Base-by-base conservation (phyloP, 2,888 invertebrate genomes). In the Vanessa cardui region DNA sequence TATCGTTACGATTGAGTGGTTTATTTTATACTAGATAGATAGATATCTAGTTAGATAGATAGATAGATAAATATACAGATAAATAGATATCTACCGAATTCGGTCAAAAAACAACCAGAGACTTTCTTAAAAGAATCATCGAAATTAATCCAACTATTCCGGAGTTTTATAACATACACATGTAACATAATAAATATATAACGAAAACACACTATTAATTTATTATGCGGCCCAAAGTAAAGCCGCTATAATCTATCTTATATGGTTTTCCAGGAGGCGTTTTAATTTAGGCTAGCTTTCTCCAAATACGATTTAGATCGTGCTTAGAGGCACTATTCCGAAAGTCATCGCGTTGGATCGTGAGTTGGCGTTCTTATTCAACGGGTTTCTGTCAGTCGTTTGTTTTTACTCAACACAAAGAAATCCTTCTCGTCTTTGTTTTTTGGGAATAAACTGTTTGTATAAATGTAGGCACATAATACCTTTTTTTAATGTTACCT, bases 211-310 rank as follows among this genome's bases (percentile, higher is more conserved):
- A 16, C 52, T 31, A 54, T 26, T 31, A 54, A 31, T 54, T 54
- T 54, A 54, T 31, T 31, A 54, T 6, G 26, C 16, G 4, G 15
- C 15, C 50, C 50, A 21, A 20, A 15, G 21, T 15, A 15, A 16
- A 50, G 16, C 39, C 52, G 46, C 45, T 56, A 31, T 64, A 68
- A 68, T 68, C 64, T 46, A 54, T 50, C 60, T 47, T 60, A 56
- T 56, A 46, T 60, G 64, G 64, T 44, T 44, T 59, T 45, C 18
- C 50, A 44, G 16, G 21, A n/a, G 59, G 52, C 58, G 66, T 63
- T 69, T 66, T 56, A 61, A 66, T 66, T 70, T 61, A 31, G 69
- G 58, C 66, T 59, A 63, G 59, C 63, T 66, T 66, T 66, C 60
- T 63, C 56, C 58, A 49, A 60, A 64, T 49, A 64, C 54, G 54